Evolutionary conservation across 2,797 vertebrate species (phyloP).

Genomic region (Gadopsis marmoratus): DNA sequence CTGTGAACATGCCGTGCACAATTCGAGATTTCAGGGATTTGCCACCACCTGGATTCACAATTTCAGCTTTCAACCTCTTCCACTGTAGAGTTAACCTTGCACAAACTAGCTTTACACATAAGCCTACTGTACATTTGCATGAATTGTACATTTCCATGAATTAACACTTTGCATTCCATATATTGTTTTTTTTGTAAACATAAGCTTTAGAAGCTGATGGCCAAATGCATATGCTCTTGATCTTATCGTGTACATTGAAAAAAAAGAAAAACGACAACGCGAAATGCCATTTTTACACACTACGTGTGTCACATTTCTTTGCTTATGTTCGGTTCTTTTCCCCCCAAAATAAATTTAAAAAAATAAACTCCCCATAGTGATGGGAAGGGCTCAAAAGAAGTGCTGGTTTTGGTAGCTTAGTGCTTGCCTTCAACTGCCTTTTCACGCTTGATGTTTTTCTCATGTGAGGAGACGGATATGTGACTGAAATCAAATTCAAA

Average conservation of each 20-base stretch:
- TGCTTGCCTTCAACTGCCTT: conserved; percentile 86
- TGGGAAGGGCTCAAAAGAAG: conserved; percentile 94
- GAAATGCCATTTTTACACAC: conserved; percentile 86
- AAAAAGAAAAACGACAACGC: conserved; percentile 64
- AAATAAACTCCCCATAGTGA: conserved; percentile 83
- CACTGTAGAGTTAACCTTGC: conserved; percentile 81
- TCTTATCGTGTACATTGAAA: conserved; percentile 86
- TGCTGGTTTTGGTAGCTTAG: conserved; percentile 91
- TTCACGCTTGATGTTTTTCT: conserved; percentile 86
- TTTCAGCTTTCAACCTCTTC: conserved; percentile 72
- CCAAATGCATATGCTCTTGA: conserved; percentile 91
- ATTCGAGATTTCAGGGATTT: conserved; percentile 87
- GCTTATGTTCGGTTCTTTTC: conserved; percentile 64
- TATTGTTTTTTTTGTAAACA: conserved; percentile 88
- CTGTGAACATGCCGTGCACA: conserved; percentile 91
- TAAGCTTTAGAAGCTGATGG: conserved; percentile 91
- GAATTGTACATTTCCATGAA: conserved; percentile 79
- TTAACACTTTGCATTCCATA: conserved; percentile 78
- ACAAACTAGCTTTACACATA: conserved; percentile 88
- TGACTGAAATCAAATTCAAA: conserved; percentile 78
- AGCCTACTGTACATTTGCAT: conserved; percentile 79
- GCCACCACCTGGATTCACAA: conserved; percentile 86
- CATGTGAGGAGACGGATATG: conserved; percentile 74
- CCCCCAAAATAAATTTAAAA: conserved; percentile 78
- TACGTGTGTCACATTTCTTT: conserved; percentile 84